Evolutionary conservation across 2,888 invertebrate genomes (phyloP).

Genomic region (Deilephila elpenor): DNA sequence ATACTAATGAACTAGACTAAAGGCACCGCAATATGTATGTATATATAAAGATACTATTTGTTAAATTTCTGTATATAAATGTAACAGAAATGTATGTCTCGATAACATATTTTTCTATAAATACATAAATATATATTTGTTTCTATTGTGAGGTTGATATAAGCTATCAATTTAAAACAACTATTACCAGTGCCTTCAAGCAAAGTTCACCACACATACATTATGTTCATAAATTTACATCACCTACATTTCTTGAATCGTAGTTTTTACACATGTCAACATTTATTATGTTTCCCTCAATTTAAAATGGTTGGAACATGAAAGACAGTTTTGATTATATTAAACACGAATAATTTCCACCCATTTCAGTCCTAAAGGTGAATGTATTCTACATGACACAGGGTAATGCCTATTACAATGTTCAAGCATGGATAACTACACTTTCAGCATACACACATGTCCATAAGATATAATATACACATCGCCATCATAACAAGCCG

Average conservation of each 20-base stretch:
- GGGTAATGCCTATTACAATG: no score
- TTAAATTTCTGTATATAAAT: background rate
- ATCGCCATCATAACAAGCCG: no score
- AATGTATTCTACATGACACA: background rate
- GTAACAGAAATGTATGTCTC: background rate
- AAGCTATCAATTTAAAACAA: background rate
- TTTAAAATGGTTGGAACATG: background rate
- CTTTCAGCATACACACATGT: no score
- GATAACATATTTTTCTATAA: background rate
- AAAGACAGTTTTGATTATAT: background rate
- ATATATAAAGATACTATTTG: background rate
- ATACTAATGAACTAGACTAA: background rate
- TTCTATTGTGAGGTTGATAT: background rate
- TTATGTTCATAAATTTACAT: background rate
- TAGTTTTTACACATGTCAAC: background rate
- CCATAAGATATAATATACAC: no score
- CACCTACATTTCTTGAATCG: background rate
- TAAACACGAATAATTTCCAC: background rate
- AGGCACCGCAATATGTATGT: background rate
- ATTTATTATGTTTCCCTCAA: background rate
- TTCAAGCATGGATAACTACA: no score
- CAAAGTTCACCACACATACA: background rate
- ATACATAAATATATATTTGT: background rate
- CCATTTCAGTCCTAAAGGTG: background rate
- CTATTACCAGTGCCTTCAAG: background rate